Evolutionary conservation across 1,140 invertebrate genomes (phyloP).

Genomic region (Globodera rostochiensis): DNA sequence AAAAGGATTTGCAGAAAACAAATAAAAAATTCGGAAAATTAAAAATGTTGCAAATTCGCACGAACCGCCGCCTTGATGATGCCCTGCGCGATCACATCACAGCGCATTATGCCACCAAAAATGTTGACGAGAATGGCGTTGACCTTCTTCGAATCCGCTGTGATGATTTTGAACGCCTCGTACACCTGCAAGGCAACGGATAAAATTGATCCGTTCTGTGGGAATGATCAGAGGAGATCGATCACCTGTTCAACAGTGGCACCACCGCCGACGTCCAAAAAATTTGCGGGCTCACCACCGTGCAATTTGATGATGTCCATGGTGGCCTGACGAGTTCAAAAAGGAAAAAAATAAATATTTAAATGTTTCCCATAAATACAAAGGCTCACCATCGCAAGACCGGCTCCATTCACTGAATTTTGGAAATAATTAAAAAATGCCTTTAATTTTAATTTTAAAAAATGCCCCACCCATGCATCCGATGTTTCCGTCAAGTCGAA

Average conservation of each 20-base stretch:
- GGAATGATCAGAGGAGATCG: conserved; percentile 66
- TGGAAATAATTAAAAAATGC: not conserved
- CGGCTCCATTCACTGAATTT: conserved; percentile 84
- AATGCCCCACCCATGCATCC: conserved; percentile 66
- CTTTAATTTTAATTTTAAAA: conserved; percentile 1
- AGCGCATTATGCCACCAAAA: conserved; percentile 86
- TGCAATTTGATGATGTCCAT: conserved; percentile 66
- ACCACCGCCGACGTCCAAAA: conserved; percentile 80
- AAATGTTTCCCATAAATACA: too few species aligned
- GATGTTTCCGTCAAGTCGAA: conserved; percentile 84
- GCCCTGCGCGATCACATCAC: conserved; percentile 92
- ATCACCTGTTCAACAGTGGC: conserved; percentile 83
- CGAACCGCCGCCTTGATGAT: conserved; percentile 81
- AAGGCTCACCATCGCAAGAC: conserved; percentile 84
- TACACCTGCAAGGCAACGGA: conserved; percentile 75
- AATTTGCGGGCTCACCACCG: conserved; percentile 90
- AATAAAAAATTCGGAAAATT: not conserved
- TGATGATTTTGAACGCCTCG: conserved; percentile 92
- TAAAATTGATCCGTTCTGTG: conserved; percentile 72
- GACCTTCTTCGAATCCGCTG: conserved; percentile 73
- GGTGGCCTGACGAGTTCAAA: conserved; percentile 68
- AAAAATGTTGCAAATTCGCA: not conserved
- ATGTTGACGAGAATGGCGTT: conserved; percentile 74
- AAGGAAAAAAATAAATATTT: conserved; percentile 68
- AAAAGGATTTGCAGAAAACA: not conserved